Percentiles rank a stretch among this genome's conserved stretches.
phyloP scores from a whole-genome alignment of 2,113 vertebrate species.

The Todiramphus chloris region DNA sequence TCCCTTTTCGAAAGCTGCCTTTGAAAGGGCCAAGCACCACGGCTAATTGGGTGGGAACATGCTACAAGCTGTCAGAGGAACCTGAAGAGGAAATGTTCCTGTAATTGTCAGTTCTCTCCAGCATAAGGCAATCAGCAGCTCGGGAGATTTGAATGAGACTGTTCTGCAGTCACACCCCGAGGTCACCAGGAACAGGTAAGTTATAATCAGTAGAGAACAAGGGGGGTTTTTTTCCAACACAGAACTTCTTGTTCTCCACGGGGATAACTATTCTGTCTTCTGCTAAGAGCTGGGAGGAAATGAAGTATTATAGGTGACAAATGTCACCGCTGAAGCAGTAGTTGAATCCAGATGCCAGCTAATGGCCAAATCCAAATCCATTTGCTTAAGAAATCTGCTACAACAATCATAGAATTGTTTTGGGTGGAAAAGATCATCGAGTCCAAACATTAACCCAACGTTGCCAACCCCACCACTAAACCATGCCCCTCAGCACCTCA shows the following conservation, averaged over 20 bases:
- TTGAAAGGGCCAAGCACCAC: not conserved
- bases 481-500: too few species aligned
- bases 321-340: not conserved
- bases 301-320: not conserved
- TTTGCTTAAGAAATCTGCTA: not conserved
- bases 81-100: not conserved
- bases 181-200: not conserved
- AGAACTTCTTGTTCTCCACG: not conserved
- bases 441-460: too few species aligned
- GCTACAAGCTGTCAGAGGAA: not conserved
- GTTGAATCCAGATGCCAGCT: not conserved
- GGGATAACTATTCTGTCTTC: not conserved
- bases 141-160: not conserved
- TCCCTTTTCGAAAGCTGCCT: not conserved
- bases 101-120: not conserved
- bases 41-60: not conserved
- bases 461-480: too few species aligned
- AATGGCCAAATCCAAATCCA: not conserved
- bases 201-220: not conserved
- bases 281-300: not conserved
- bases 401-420: not conserved
- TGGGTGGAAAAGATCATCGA: too few species aligned
- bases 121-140: not conserved
- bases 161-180: not conserved
- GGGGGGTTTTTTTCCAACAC: not conserved